Evolutionary conservation across 2,888 invertebrate genomes (phyloP), one percentile per base, ranked within the genome.

Genomic region (Campaea margaritaria): DNA sequence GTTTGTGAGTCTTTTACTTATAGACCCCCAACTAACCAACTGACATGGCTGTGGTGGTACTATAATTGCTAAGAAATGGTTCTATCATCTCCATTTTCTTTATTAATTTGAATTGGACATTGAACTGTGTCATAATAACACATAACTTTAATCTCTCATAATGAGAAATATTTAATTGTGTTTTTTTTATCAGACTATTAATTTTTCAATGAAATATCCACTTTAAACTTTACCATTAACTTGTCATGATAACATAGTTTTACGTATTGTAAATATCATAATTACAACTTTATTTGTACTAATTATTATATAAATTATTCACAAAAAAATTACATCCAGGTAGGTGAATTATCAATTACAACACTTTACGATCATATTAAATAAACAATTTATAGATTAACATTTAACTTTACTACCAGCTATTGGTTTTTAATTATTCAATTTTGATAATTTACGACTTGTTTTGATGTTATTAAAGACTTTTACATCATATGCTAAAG

Each of bases 1-100:
- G 72, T 82, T 83, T 72, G 87, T 87, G 87, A 88, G 87, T 88
- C 72, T 63, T 61, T 71, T 52, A 69, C 69, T 74, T 76, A 71
- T 74, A 68, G 70, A 74, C 72, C 73, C n/a, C 72, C 66, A 59
- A 70, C 70, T 69, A 65, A 67, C 65, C 60, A 49, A 76, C 73
- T 69, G 70, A 74, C 66, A 71, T 67, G 75, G 72, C 49, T 57
- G 14, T 52, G 47, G 34, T 61, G 76, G 69, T 65, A 46, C 12
- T 43, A n/a, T 59, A 49, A 53, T 47, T 7, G 8, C 1, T 21
- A 41, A 53, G 53, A 45, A 11, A 44, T 38, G 48, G 58, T 53
- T 53, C 16, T 36, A 58, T 14, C 9, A 41, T 27, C 13, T 14
- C 14, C 13, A 2, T 13, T 13, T 39, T 3, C 2, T 21, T 21